phyloP scores from a whole-genome alignment of 2,797 vertebrate genomes.

The Sitta carolinensis region DNA sequence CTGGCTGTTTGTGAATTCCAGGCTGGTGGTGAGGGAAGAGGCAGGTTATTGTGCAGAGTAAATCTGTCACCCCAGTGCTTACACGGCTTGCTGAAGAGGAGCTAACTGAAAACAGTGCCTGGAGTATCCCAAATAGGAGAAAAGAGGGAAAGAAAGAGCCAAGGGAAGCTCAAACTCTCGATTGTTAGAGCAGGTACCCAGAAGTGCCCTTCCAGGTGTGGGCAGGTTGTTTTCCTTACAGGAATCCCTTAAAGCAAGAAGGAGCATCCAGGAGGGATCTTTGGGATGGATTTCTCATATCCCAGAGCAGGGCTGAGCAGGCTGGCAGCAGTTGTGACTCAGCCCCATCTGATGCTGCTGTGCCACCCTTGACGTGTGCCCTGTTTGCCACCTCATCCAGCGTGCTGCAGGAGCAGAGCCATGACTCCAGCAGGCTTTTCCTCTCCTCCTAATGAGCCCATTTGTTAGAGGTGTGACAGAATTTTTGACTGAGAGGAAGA shows the following conservation, averaged over 20 bases:
- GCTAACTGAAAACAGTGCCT: neutral
- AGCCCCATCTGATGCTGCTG: neutral
- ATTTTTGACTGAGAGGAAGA: neutral
- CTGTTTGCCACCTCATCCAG: neutral
- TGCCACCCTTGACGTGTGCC: neutral
- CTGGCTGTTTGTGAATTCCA: conserved; percentile 35
- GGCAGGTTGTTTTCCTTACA: neutral
- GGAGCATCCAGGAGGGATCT: neutral
- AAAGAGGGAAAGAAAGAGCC: neutral
- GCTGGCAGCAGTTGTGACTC: neutral
- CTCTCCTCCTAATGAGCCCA: neutral
- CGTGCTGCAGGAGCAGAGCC: neutral
- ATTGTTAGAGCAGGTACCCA: neutral
- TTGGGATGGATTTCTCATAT: neutral
- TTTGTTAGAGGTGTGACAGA: conserved; percentile 13
- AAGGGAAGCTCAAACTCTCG: fast-evolving
- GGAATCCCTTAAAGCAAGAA: neutral
- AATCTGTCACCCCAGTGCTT: neutral
- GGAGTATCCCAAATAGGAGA: neutral
- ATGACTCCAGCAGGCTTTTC: neutral
- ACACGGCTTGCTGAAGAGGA: neutral
- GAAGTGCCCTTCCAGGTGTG: neutral
- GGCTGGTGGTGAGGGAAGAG: neutral
- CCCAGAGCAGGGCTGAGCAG: neutral
- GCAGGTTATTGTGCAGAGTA: conserved; percentile 12